These are phyloP conservation scores for Sphaerodactylus townsendi DNA, from an alignment of 2,113 vertebrate genomes.

Conservation along the genomic window DNA sequence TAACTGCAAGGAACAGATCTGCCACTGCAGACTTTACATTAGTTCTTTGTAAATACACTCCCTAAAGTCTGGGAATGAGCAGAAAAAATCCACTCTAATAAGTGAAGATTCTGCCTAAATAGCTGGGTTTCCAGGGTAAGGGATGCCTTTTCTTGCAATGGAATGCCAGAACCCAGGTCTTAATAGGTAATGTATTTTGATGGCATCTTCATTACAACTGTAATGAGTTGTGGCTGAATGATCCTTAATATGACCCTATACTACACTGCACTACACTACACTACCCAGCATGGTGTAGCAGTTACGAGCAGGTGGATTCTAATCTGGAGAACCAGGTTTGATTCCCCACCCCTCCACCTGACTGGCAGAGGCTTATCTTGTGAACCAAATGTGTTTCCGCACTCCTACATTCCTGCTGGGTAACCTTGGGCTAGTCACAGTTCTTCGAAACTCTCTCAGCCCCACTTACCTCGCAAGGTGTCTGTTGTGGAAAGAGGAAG, in stretches of 20 bases:
- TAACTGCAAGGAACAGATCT: not conserved
- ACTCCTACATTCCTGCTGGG: no score
- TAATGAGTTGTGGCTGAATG: not conserved
- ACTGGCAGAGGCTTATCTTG: no score
- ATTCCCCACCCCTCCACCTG: no score
- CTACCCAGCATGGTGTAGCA: no score
- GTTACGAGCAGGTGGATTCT: no score
- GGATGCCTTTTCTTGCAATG: not conserved
- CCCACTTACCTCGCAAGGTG: no score
- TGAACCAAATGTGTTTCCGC: no score
- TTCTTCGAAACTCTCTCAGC: no score
- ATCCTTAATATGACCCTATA: not conserved
- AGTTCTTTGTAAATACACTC: not conserved
- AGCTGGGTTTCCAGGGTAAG: not conserved
- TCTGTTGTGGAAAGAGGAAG: no score
- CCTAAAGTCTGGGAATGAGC: not conserved
- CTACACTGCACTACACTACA: no score
- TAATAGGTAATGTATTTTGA: not conserved
- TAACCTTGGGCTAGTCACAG: no score
- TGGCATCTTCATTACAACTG: not conserved
- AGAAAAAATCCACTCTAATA: not conserved
- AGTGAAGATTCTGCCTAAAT: not conserved
- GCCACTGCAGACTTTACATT: not conserved
- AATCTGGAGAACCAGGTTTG: no score
- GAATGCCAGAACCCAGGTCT: not conserved